Conservation (phyloP, 2,113 vertebrate genomes). For the Dermatemys mawii region DNA sequence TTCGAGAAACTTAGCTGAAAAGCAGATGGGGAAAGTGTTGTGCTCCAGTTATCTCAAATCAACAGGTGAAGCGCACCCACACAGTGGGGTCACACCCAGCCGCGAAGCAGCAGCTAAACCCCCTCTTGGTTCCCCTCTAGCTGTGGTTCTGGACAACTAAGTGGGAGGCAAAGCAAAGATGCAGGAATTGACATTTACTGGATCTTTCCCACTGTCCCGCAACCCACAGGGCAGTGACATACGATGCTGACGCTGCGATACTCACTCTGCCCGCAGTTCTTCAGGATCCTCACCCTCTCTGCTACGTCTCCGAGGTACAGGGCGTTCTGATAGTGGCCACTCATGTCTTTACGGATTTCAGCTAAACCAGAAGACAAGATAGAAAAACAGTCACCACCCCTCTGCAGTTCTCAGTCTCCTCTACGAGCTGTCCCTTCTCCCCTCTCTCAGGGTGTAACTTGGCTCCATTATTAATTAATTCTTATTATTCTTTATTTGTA, state of each 20-base stretch:
- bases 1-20: background rate
- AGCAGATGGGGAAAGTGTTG: background rate
- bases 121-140: background rate
- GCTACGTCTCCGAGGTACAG: constrained; percentile 94
- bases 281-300: constrained; percentile 94
- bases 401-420: background rate
- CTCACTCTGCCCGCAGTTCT: constrained; percentile 98
- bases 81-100: background rate
- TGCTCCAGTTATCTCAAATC: background rate
- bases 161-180: background rate
- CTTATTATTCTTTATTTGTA: background rate
- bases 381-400: background rate
- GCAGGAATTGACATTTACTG: background rate
- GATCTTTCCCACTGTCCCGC: rapidly evolving
- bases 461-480: background rate
- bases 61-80: too few relatives aligned
- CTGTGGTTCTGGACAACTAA: background rate
- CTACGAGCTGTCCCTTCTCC: background rate
- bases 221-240: rapidly evolving
- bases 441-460: background rate
- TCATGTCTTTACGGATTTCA: constrained; percentile 99
- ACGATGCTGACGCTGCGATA: rapidly evolving
- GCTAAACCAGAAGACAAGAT: constrained; percentile 72
- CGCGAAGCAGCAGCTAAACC: background rate
- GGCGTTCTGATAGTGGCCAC: constrained; percentile 97